These are phyloP conservation scores for Malurus splendens DNA, from an alignment of 2,797 vertebrate genomes.

Conservation along the genomic window DNA sequence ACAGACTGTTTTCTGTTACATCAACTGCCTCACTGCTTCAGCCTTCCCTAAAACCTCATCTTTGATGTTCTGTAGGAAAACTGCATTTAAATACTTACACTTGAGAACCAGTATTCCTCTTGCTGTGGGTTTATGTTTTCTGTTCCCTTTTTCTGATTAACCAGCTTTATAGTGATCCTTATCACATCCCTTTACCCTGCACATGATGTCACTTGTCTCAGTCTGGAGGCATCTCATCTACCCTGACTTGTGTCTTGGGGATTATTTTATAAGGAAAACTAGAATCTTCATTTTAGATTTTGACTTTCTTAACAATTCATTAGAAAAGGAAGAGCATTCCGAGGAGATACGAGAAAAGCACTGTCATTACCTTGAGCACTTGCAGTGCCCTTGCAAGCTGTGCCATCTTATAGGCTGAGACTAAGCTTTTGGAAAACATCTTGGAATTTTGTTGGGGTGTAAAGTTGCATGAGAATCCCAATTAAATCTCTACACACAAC, in stretches of 20 bases:
- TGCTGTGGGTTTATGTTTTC: fast-evolving
- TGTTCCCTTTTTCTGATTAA: background rate
- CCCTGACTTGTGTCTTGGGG: background rate
- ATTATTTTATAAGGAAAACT: background rate
- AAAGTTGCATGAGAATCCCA: background rate
- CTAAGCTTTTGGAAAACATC: background rate
- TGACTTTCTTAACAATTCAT: background rate
- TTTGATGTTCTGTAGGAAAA: background rate
- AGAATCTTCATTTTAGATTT: background rate
- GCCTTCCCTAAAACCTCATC: background rate
- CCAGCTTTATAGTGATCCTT: background rate
- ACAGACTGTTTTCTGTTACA: background rate
- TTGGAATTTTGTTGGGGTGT: background rate
- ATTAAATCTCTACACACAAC: background rate
- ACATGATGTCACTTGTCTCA: background rate
- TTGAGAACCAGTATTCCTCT: background rate
- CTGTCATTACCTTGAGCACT: background rate
- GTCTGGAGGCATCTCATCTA: background rate
- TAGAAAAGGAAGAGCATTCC: background rate
- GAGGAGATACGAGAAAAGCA: background rate
- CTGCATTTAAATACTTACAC: background rate
- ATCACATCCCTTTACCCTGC: background rate
- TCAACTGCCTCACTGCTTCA: background rate
- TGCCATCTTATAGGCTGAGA: background rate
- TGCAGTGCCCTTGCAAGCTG: background rate